These are phyloP conservation scores for Orchesella flavescens DNA, from an alignment of 2,888 invertebrate species.

Conservation along the genomic window DNA sequence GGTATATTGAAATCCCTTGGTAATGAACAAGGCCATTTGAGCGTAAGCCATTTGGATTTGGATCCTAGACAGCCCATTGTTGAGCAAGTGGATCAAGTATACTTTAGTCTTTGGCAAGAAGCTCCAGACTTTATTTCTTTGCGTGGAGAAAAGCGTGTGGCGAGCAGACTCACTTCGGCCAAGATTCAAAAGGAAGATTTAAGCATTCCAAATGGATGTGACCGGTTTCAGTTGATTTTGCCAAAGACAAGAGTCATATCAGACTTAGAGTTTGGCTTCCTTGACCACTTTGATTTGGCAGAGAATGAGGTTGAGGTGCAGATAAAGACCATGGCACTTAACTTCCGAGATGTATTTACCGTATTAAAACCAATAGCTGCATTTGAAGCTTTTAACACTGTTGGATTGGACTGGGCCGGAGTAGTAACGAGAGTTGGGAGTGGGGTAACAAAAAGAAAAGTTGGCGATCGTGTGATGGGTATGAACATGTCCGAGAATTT, in stretches of 20 bases:
- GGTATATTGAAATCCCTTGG: neutral
- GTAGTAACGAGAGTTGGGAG: constrained; percentile 31
- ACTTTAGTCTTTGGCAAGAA: constrained; percentile 13
- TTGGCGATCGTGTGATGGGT: constrained; percentile 48
- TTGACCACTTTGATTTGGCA: neutral
- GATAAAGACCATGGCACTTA: constrained; percentile 33
- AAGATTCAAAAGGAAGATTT: neutral
- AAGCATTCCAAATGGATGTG: constrained; percentile 22
- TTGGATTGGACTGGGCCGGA: constrained; percentile 48
- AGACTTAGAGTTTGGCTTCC: constrained; percentile 40
- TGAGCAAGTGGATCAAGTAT: constrained; percentile 20
- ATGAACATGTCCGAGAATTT: constrained; percentile 32
- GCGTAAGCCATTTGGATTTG: constrained; percentile 28
- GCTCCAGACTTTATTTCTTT: neutral
- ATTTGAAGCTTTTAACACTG: constrained; percentile 28
- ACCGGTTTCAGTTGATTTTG: constrained; percentile 37
- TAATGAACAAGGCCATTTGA: constrained; percentile 6
- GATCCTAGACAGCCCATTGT: constrained; percentile 20
- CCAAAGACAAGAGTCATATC: constrained; percentile 21
- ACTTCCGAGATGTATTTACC: constrained; percentile 49
- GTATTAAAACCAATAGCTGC: constrained; percentile 36
- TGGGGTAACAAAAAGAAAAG: constrained; percentile 6
- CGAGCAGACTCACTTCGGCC: neutral
- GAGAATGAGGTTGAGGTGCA: constrained; percentile 50
- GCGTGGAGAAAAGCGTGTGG: constrained; percentile 1